phyloP scores from a whole-genome alignment of 2,888 invertebrate genomes.

The Tachina fera region DNA sequence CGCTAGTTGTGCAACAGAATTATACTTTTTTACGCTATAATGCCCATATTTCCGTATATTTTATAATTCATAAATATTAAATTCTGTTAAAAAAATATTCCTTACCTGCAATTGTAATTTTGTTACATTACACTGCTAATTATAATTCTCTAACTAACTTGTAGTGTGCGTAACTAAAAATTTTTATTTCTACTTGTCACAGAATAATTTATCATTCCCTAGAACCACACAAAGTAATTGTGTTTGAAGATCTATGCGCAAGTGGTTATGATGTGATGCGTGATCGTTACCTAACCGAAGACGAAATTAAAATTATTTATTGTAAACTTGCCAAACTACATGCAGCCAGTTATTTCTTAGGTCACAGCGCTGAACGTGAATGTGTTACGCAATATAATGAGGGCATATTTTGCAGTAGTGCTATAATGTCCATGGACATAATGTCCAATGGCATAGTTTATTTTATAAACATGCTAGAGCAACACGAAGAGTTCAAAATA shows the following conservation, averaged over 20 bases:
- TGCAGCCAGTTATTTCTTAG: conserved; percentile 72
- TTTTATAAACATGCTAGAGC: conserved; percentile 72
- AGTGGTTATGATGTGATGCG: conserved; percentile 64
- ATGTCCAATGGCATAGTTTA: conserved; percentile 63
- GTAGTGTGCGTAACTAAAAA: not conserved
- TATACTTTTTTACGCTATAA: too few relatives aligned
- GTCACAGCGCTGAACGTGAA: conserved; percentile 35
- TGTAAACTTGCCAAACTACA: conserved; percentile 76
- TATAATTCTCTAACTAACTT: too few relatives aligned
- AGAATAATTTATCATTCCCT: conserved; percentile 67
- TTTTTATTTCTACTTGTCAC: not conserved
- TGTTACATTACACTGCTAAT: too few relatives aligned
- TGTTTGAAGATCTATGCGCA: conserved; percentile 68
- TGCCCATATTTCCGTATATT: too few relatives aligned
- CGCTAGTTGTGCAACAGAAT: too few relatives aligned
- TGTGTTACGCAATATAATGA: conserved; percentile 38
- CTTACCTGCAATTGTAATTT: too few relatives aligned
- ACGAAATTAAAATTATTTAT: conserved; percentile 71
- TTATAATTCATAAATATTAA: too few relatives aligned
- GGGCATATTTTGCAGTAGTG: conserved; percentile 37
- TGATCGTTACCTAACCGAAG: conserved; percentile 66
- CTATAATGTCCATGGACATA: conserved; percentile 53
- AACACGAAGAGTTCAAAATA: conserved; percentile 58
- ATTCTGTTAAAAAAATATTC: too few relatives aligned
- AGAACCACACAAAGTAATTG: conserved; percentile 71